Conservation (phyloP, 2,113 vertebrate genomes). For the Zeus faber region DNA sequence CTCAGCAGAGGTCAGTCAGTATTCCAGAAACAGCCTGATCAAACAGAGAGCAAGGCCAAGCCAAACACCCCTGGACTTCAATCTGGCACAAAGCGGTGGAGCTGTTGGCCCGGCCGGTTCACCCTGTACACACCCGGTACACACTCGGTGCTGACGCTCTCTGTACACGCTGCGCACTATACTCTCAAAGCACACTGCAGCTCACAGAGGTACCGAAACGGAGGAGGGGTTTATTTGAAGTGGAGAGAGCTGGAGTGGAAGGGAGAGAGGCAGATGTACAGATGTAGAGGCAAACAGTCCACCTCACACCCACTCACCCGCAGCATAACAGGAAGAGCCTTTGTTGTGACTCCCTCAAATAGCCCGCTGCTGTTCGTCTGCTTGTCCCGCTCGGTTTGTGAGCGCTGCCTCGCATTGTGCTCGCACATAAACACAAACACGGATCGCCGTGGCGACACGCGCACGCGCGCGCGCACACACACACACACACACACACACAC, state of each 20-base stretch:
- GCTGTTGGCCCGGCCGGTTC: constrained; percentile 35
- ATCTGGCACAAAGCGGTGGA: constrained; percentile 50
- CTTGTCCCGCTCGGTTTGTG: constrained; percentile 29
- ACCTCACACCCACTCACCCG: constrained; percentile 10
- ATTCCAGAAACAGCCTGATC: constrained; percentile 68
- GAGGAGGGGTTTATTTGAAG: constrained; percentile 27
- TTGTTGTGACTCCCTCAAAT: constrained; percentile 57
- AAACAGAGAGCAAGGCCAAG: constrained; percentile 68
- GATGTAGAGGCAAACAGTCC: constrained; percentile 42
- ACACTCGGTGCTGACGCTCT: not conserved
- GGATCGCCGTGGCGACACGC: constrained; percentile 14
- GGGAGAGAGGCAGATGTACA: constrained; percentile 25
- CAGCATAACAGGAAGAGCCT: constrained; percentile 60
- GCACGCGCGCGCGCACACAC: not conserved
- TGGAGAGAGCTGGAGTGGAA: constrained; percentile 13
- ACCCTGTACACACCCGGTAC: constrained; percentile 38
- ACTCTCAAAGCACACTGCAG: not conserved
- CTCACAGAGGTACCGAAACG: constrained; percentile 39
- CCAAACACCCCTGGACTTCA: constrained; percentile 69
- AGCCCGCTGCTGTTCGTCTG: constrained; percentile 47
- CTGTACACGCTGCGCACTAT: not conserved
- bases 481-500: not conserved
- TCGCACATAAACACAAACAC: constrained; percentile 27
- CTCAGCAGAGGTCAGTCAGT: constrained; percentile 52
- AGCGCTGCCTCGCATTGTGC: constrained; percentile 56